Evolutionary conservation across 1,140 invertebrate genomes (phyloP).

Genomic region (Pteromalus puparum): DNA sequence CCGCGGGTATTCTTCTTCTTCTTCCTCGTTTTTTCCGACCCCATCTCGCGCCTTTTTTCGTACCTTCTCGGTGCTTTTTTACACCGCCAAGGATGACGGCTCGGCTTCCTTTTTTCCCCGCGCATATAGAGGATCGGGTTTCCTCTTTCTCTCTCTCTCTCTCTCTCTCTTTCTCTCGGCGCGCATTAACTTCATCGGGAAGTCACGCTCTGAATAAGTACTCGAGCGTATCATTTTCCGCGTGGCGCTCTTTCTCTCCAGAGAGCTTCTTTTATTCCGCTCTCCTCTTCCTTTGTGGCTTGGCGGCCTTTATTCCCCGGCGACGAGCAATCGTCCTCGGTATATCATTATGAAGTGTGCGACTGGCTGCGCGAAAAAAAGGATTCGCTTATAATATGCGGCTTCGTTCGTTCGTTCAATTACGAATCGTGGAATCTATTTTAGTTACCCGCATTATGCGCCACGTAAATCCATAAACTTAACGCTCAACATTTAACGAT

Average conservation of each 20-base stretch:
- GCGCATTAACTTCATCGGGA: conserved; percentile 58
- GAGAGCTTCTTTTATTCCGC: neutral
- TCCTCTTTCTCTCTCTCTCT: conserved; percentile 23
- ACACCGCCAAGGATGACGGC: neutral
- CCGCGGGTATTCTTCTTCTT: neutral
- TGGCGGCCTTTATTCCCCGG: neutral
- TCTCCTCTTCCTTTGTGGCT: neutral
- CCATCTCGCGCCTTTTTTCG: conserved; percentile 6
- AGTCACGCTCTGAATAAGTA: conserved; percentile 53
- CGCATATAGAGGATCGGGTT: neutral
- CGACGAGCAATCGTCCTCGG: neutral
- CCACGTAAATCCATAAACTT: too few relatives aligned
- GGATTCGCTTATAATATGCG: too few relatives aligned
- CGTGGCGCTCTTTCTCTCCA: neutral
- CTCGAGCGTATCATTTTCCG: conserved; percentile 28
- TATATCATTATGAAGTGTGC: conserved; percentile 12
- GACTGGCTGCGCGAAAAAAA: neutral
- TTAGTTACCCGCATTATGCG: too few relatives aligned
- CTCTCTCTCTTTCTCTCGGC: conserved; percentile 35
- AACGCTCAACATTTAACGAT: too few relatives aligned
- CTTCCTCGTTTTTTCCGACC: neutral
- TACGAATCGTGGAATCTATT: neutral
- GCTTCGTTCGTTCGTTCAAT: neutral
- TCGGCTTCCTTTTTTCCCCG: conserved; percentile 12
- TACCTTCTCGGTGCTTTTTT: conserved; percentile 41